These are phyloP conservation scores for Pelobates cultripes DNA, from an alignment of 2,797 vertebrate genomes.

Conservation along the genomic window DNA sequence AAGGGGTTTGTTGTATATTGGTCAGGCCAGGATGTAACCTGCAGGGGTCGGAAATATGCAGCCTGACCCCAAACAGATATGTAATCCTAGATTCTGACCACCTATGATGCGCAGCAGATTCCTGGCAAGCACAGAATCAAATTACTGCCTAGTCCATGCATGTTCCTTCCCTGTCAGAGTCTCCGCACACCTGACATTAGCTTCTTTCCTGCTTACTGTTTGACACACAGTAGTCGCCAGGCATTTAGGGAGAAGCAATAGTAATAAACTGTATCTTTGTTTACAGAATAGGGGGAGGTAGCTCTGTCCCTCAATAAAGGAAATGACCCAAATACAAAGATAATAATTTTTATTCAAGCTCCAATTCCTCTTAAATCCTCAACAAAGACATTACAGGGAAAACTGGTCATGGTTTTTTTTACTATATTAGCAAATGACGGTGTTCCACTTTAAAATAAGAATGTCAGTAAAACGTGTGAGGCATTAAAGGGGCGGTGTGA, in stretches of 20 bases:
- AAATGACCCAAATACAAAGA: too few relatives aligned
- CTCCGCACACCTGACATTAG: slow-evolving; percentile 37
- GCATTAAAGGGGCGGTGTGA: too few relatives aligned
- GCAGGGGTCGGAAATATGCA: slow-evolving; percentile 43
- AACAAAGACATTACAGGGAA: too few relatives aligned
- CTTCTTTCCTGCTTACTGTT: background rate
- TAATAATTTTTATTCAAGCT: too few relatives aligned
- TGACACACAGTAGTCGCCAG: background rate
- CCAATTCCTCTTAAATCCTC: too few relatives aligned
- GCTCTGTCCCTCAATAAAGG: too few relatives aligned
- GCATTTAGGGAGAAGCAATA: background rate
- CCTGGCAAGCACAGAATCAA: slow-evolving; percentile 44
- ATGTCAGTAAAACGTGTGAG: too few relatives aligned
- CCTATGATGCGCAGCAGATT: slow-evolving; percentile 42
- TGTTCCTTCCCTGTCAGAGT: background rate
- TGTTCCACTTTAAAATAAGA: too few relatives aligned
- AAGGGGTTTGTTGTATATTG: slow-evolving; percentile 9
- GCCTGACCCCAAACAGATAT: slow-evolving; percentile 52
- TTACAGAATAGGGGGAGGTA: too few relatives aligned
- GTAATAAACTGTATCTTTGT: too few relatives aligned
- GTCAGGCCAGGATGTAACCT: slow-evolving; percentile 45
- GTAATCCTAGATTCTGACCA: slow-evolving; percentile 49
- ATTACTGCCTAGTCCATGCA: slow-evolving; percentile 19
- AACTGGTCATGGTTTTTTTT: too few relatives aligned
- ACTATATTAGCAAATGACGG: too few relatives aligned